Conservation (phyloP, 2,113 vertebrate species). For the Malurus alboscapulatus region DNA sequence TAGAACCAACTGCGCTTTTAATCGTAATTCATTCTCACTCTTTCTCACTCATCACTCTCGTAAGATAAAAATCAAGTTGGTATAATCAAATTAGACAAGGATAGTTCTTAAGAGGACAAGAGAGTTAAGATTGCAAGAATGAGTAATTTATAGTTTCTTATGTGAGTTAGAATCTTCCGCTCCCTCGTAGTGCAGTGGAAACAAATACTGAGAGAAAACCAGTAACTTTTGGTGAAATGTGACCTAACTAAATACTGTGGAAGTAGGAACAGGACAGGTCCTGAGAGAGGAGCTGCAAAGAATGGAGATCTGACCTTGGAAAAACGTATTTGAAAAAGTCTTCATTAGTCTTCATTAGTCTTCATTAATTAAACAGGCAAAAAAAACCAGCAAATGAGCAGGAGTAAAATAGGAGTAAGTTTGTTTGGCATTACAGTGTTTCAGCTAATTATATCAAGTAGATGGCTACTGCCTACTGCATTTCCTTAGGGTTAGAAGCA, state of each 20-base stretch:
- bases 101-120: conserved; percentile 48
- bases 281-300: neutral
- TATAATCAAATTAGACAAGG: conserved; percentile 59
- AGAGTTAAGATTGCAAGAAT: conserved; percentile 53
- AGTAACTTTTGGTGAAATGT: conserved; percentile 42
- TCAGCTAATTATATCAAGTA: neutral
- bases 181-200: neutral
- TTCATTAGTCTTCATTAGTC: neutral
- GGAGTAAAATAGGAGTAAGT: conserved; percentile 8
- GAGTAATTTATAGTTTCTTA: conserved; percentile 51
- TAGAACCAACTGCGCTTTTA: neutral
- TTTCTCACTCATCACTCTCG: neutral
- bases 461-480: neutral
- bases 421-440: neutral
- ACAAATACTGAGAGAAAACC: conserved; percentile 5
- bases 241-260: neutral
- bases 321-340: neutral
- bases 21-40: conserved; percentile 25
- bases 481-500: neutral
- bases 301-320: neutral
- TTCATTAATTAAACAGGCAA: conserved; percentile 28
- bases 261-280: neutral
- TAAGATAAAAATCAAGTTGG: conserved; percentile 62
- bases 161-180: conserved; percentile 57
- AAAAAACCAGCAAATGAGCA: neutral